Evolutionary conservation across 2,113 vertebrate genomes (phyloP), one percentile per base, ranked within the genome.

Genomic region (Rana temporaria): DNA sequence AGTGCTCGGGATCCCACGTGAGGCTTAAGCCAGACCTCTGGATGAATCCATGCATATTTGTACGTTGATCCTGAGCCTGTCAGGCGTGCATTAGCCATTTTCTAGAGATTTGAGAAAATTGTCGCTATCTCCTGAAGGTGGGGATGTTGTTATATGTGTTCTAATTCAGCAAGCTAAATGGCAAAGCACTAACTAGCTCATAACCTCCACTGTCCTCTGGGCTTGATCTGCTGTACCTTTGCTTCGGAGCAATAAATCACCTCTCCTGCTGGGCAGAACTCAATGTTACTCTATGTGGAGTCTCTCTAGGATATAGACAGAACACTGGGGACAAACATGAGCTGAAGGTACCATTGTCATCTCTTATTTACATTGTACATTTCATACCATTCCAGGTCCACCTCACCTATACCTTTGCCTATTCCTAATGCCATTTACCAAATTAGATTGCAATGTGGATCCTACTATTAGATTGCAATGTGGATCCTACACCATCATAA

Each of bases 41-140:
- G 66, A 75, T 82, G 57, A 48, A 34, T 56, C 12, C 19, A 17
- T 11, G 76, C 48, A 66, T 55, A 78, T 78, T 53, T 30, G 17
- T 22, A 78, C 14, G 63, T 14, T 67, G 76, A 78, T 78, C 60
- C 22, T 20, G 57, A 55, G 42, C 26, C 63, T 73, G 48, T 4
- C 22, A 66, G 38, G 18, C 14, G 14, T n/a, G 19, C n/a, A n/a
- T 19, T 32, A 75, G 9, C 1, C 80, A 59, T 17, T 78, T 42
- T 56, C 48, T 56, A 48, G 24, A 26, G 48, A n/a, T 78, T 66
- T 78, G 19, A 24, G 70, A 82, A 32, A 52, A 65, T 57, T 59
- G 62, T 68, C 73, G 19, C 18, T 30, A 55, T 83, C 63, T 60
- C 81, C 72, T 82, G 70, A 83, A 83, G 81, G 81, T 83, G 81